Conservation (phyloP, 1,140 invertebrate genomes). For the Pollicipes pollicipes region DNA sequence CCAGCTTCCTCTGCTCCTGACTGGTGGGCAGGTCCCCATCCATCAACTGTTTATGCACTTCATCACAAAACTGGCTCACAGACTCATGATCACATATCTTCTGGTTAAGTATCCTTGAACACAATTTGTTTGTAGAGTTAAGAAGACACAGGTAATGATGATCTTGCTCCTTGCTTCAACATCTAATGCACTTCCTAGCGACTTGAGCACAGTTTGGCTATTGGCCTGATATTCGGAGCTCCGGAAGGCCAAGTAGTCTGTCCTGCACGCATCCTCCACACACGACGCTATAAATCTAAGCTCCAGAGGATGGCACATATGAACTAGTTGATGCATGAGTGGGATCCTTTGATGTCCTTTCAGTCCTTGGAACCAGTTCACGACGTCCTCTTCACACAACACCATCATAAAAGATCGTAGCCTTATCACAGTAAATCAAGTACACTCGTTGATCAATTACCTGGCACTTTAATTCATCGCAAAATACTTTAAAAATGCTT, state of each 20-base stretch:
- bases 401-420: constrained; percentile 10
- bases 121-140: neutral
- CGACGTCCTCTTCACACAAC: constrained; percentile 6
- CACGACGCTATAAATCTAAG: neutral
- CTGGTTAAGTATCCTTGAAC: neutral
- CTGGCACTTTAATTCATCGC: neutral
- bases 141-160: constrained; percentile 3
- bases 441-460: neutral
- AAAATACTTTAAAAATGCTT: neutral
- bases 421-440: neutral
- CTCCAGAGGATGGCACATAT: constrained; percentile 3
- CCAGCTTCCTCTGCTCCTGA: neutral
- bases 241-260: neutral
- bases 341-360: neutral
- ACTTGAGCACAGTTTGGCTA: neutral
- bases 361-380: neutral
- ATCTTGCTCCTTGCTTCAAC: neutral
- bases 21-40: neutral
- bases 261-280: neutral
- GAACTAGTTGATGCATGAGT: neutral
- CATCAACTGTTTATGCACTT: neutral
- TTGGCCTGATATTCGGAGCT: neutral
- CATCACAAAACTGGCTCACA: neutral
- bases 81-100: constrained; percentile 1
- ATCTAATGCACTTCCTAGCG: neutral